Evolutionary conservation across 2,113 vertebrate genomes (phyloP), one percentile per base, ranked within the genome.

Genomic region (Pteronura brasiliensis): DNA sequence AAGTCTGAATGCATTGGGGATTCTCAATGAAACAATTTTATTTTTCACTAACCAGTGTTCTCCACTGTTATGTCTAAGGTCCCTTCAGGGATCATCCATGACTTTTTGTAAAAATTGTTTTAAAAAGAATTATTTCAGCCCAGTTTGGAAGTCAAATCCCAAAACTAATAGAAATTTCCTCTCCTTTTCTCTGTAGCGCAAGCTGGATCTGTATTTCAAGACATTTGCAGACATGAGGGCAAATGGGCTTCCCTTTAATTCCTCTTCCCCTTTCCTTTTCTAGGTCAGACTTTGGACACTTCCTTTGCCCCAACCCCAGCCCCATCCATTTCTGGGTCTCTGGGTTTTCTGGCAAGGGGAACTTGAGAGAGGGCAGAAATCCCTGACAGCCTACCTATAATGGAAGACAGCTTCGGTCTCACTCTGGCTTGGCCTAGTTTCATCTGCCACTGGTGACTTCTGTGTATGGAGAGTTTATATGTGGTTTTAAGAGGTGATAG

Each of bases 81-180:
- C 36, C 36, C 63, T 74, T 81, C 15, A 34, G 47, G 31, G 9
- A 47, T 85, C 84, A 77, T 49, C 79, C 34, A 36, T 77, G 91
- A 71, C 61, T 86, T 90, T 95, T 80, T 67, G 7, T 90, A 79
- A 93, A 96, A 93, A 83, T 91, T 97, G 81, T 74, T 94, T 90
- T 20, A 90, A 96, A 96, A 89, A 74, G 25, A 94, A 88, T 95
- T 88, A 85, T 44, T 49, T 89, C 65, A 77, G 29, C 39, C 31
- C 25, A 82, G 47, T 55, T 87, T 93, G 67, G 89, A 95, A 80
- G 36, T 90, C 21, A 71, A 74, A 93, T 89, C 20, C 63, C 36
- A 0, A 55, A 93, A 74, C 27, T 34, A 49, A 39, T 86, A 93
- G n/a, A 86, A 91, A 93, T 77, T 29, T 67, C 69, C 31, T 77